Evolutionary conservation across 2,797 vertebrate genomes (phyloP), one percentile per base, ranked within the genome.

Genomic region (Micropoecilia bifurca): DNA sequence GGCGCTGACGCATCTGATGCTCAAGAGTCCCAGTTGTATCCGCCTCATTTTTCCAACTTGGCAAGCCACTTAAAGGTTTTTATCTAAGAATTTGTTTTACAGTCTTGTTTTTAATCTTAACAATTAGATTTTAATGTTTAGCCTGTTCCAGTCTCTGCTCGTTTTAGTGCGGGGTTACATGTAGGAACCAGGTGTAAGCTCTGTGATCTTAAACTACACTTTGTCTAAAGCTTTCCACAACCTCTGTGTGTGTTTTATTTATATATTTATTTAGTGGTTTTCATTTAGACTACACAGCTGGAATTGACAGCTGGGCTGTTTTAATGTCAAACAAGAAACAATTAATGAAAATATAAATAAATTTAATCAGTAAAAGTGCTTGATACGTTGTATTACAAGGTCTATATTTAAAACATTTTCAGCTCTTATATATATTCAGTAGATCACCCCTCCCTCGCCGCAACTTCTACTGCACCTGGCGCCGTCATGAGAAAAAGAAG

Each of bases 1-100:
- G 93, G n/a, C 28, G 1, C 0, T 84, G 86, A 91, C 73, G 78
- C 48, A 0, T 66, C 0, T 79, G 83, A 88, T 75, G 89, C 75
- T 9, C 45, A 47, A 47, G 28, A 2, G 46, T 36, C 69, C 47
- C 45, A 7, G 6, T 41, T 59, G 39, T n/a, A 25, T 74, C 25
- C 20, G 73, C 73, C 57, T 59, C 73, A 57, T 74, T 59, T 74
- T 43, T 18, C 8, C n/a, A 45, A n/a, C 39, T 18, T 36, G 36
- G 13, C 36, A 74, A 13, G 22, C 4, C 9, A 16, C 9, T 46
- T 6, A 7, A 14, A 13, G 10, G 25, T 13, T 69, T 50, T 69
- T 43, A 12, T 25, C 22, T 25, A 69, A 69, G 53, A 55, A 57
- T 57, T 33, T 16, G 5, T 16, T 33, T 33, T 16, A 59, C 25